Base-by-base conservation (phyloP, 2,113 vertebrate species). In the Jacana jacana region DNA sequence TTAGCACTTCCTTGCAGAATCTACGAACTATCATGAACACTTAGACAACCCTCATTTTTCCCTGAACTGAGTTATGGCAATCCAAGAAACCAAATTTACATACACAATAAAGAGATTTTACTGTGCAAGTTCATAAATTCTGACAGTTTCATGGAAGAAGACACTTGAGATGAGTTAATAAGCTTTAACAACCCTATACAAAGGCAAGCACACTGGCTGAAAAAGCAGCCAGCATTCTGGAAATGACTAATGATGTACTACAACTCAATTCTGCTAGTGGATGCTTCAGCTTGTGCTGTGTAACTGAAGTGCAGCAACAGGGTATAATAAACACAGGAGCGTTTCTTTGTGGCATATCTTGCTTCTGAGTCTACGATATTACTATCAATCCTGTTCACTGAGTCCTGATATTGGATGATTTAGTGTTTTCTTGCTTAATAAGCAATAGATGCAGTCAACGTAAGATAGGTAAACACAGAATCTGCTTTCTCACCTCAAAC, bases 101-200 rank as follows among this genome's bases (percentile, higher is more conserved):
- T 78, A 73, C 92, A 92, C 64, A 92, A n/a, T 55, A 77, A 86
- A 55, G 86, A 40, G 18, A 91, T 73, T 94, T 78, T 71, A 70
- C 27, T 17, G 5, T 23, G 27, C 25, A 85, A 89, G 39, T 79
- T 87, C 69, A 89, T 72, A 68, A 93, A 87, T 89, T 71, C 48
- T 89, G 78, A 89, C 48, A 78, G 81, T 89, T 87, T 93, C 42
- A 72, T 68, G 39, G 65, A 89, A 81, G 61, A 81, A 64, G 52
- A 76, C 63, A 88, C 66, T 91, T 89, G 48, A 92, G 23, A 89
- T 76, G 49, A 86, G 27, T 86, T 82, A 81, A 85, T 65, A 81
- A 89, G 69, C 39, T 85, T 78, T 92, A 92, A 81, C 13, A 84
- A 49, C 25, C 27, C 60, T 49, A 63, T 9, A 75, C 33, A 75